Evolutionary conservation across 2,113 vertebrate genomes (phyloP), one percentile per base, ranked within the genome.

Genomic region (Oreochromis aureus): DNA sequence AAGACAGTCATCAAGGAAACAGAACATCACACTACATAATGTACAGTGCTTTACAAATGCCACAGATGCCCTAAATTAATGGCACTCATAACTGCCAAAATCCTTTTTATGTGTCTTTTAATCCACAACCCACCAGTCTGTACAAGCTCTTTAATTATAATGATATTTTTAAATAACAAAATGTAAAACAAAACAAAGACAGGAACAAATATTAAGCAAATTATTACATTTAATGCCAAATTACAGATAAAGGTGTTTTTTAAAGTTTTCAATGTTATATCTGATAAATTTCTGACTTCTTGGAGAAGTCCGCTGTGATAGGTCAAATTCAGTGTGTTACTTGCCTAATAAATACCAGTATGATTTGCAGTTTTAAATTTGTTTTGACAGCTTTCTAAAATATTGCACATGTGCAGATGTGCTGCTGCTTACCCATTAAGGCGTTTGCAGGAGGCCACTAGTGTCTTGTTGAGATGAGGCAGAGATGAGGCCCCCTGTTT

Each of bases 391-490:
- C 34, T 69, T 39, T 41, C 61, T 69, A 69, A 69, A 39, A 39
- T 39, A 69, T 22, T 81, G 27, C n/a, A 34, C 80, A 34, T 80
- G 18, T 39, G 15, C 63, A 53, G 73, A 80, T 44, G 22, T 27
- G 39, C 61, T 55, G 22, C 5, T 9, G 87, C 89, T 92, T 81
- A 99, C 98, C 98, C 97, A 89, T 99, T 98, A 11, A 99, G 96
- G 63, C 97, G 96, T 69, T 98, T 98, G 96, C 98, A 99, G 30
- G 98, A 98, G 18, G 97, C 90, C 89, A 97, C 97, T 0, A 99
- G 97, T 4, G 98, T 98, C 56, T 97, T 98, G 96, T 98, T 98
- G 91, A 99, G 98, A 92, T 99, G 98, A 10, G 98, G 98, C 83
- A 99, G 95, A 32, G 91, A 96, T 90, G 95, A 97, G 80, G 98